Percentiles rank a stretch among this genome's conserved stretches.
phyloP scores from a whole-genome alignment of 2,797 vertebrate species.

The Sebastes kiyomatsui region DNA sequence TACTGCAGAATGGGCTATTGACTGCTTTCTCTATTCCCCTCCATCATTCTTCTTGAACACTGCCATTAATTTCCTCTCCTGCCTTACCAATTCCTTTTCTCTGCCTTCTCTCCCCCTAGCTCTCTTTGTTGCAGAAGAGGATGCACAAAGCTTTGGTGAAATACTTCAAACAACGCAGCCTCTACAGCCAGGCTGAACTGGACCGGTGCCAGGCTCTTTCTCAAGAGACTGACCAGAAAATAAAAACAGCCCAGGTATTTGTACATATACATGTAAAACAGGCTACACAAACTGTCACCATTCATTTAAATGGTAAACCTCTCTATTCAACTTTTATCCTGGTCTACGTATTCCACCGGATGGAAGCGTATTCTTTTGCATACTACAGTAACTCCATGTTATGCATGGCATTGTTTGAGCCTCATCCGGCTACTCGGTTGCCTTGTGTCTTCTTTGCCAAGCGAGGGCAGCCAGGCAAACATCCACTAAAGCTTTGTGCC shows the following conservation, averaged over 20 bases:
- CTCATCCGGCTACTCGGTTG: conserved; percentile 61
- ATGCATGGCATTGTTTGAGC: conserved; percentile 69
- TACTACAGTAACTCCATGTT: conserved; percentile 66
- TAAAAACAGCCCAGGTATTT: conserved; percentile 98
- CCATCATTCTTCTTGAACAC: conserved; percentile 99
- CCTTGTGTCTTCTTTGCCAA: conserved; percentile 66
- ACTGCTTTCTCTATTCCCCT: conserved; percentile 99
- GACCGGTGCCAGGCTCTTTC: conserved; percentile 90
- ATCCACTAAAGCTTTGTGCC: conserved; percentile 57
- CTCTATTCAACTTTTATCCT: conserved; percentile 63
- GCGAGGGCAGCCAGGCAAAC: conserved; percentile 68
- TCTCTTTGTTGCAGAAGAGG: conserved; percentile 90
- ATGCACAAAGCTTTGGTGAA: conserved; percentile 86
- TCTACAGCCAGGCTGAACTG: conserved; percentile 90
- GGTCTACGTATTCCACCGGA: conserved; percentile 57
- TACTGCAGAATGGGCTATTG: conserved; percentile 99
- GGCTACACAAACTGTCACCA: conserved; percentile 72
- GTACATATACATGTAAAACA: conserved; percentile 72
- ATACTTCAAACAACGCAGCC: conserved; percentile 87
- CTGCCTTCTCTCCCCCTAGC: conserved; percentile 85
- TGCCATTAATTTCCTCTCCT: conserved; percentile 99
- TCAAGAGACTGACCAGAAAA: conserved; percentile 93
- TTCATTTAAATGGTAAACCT: conserved; percentile 73
- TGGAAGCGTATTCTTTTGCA: conserved; percentile 61
- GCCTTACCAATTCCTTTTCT: conserved; percentile 93